Conservation (phyloP, 1,140 invertebrate genomes). For the Bicyclus anynana region DNA sequence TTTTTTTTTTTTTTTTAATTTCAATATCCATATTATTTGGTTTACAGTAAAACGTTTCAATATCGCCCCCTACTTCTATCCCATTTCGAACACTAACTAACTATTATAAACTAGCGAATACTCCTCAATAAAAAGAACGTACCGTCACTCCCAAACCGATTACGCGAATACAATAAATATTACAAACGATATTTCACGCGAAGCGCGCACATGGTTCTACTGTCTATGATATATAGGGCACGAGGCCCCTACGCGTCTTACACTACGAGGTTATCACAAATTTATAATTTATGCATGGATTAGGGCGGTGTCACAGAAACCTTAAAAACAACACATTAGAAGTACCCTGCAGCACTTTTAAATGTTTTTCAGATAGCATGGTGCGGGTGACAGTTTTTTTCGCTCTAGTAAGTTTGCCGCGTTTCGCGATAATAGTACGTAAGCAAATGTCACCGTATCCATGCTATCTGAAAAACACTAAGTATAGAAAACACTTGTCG, state of each 20-base stretch:
- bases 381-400: no score
- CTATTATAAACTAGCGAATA: conserved; percentile 42
- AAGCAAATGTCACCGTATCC: no score
- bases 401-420: no score
- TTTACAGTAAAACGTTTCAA: conserved; percentile 39
- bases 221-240: conserved; percentile 14
- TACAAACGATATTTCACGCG: conserved; percentile 14
- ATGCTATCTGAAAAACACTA: no score
- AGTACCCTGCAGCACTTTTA: no score
- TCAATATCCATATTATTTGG: conserved; percentile 47
- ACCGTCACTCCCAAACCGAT: conserved; percentile 30
- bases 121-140: conserved; percentile 7
- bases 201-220: neutral
- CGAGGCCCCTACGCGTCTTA: conserved; percentile 16
- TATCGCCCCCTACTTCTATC: conserved; percentile 23
- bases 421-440: no score
- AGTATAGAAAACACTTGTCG: no score
- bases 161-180: conserved; percentile 26
- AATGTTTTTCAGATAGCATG: no score
- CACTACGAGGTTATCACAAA: conserved; percentile 40
- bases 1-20: conserved; percentile 27
- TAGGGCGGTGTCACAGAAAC: conserved; percentile 17
- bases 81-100: conserved; percentile 17
- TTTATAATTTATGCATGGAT: conserved; percentile 36
- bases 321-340: no score